phyloP scores from a whole-genome alignment of 2,888 invertebrate genomes.

The Bellardia pandia region DNA sequence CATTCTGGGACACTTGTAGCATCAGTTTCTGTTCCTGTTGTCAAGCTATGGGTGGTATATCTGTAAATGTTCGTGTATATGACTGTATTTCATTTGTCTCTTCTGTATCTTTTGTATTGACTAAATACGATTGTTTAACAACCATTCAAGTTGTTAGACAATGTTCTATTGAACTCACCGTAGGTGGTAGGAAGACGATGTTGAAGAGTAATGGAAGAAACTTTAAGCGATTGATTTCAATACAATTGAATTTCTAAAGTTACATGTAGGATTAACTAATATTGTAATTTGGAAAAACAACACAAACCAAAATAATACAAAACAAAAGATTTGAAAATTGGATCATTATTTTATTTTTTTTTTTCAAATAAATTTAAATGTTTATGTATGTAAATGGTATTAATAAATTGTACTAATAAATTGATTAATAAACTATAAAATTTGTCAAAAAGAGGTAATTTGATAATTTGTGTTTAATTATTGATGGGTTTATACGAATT shows the following conservation, averaged over 20 bases:
- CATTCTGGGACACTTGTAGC: conserved; percentile 39
- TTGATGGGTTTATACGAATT: conserved; percentile 9
- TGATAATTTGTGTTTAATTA: conserved; percentile 29
- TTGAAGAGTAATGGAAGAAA: background rate
- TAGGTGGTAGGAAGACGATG: conserved; percentile 49
- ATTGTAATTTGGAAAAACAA: conserved; percentile 21
- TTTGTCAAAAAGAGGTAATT: conserved; percentile 49
- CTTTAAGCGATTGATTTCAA: conserved; percentile 30
- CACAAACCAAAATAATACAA: conserved; percentile 22
- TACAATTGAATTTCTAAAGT: conserved; percentile 21
- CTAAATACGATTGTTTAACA: conserved; percentile 45
- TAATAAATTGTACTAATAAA: conserved; percentile 25
- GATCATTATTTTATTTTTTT: background rate
- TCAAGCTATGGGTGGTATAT: conserved; percentile 59
- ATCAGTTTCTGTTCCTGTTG: conserved; percentile 28
- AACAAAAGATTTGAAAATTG: conserved; percentile 16
- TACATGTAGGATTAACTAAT: conserved; percentile 41
- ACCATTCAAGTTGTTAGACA: conserved; percentile 32
- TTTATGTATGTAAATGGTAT: conserved; percentile 6
- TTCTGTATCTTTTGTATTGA: conserved; percentile 3
- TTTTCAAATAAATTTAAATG: background rate
- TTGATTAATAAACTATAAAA: conserved; percentile 41
- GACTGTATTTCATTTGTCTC: background rate
- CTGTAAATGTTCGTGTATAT: background rate
- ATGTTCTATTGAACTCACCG: conserved; percentile 41